Conservation (phyloP, 2,888 invertebrate genomes). For the Drosophila meridiana region DNA sequence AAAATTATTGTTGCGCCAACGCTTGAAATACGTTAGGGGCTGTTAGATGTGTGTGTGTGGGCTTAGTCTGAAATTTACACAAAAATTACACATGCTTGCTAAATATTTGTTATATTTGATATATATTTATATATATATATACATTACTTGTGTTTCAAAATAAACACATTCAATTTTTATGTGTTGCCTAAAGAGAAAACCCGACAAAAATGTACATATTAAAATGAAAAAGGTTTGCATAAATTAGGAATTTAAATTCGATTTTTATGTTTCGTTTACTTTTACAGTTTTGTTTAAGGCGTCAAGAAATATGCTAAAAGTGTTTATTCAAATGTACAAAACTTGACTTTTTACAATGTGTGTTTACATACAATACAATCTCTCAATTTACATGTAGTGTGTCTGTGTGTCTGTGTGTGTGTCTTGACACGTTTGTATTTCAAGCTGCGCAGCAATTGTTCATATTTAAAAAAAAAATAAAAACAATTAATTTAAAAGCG, state of each 20-base stretch:
- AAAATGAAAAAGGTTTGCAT: slow-evolving; percentile 8
- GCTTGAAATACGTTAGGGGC: slow-evolving; percentile 65
- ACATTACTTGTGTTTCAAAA: slow-evolving; percentile 44
- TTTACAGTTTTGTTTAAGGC: slow-evolving; percentile 60
- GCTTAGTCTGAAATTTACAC: slow-evolving; percentile 47
- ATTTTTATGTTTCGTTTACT: slow-evolving; percentile 33
- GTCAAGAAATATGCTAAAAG: slow-evolving; percentile 67
- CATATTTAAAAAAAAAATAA: slow-evolving; percentile 19
- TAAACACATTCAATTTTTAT: slow-evolving; percentile 25
- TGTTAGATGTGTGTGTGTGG: not conserved
- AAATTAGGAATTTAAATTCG: slow-evolving; percentile 63
- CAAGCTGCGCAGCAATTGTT: slow-evolving; percentile 49
- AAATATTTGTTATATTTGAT: slow-evolving; percentile 14
- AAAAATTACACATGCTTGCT: slow-evolving; percentile 59
- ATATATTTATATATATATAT: not conserved
- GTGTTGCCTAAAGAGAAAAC: slow-evolving; percentile 48
- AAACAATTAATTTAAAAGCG: slow-evolving; percentile 23
- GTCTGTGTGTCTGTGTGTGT: slow-evolving; percentile 22
- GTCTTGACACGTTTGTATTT: slow-evolving; percentile 57
- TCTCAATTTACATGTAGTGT: slow-evolving; percentile 69
- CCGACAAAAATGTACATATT: slow-evolving; percentile 31
- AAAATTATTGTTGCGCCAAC: slow-evolving; percentile 37
- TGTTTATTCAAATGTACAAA: slow-evolving; percentile 75
- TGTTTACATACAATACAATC: slow-evolving; percentile 42
- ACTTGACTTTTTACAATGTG: slow-evolving; percentile 64